Evolutionary conservation across 2,113 vertebrate species (phyloP), one percentile per base, ranked within the genome.

Genomic region (Phycodurus eques): DNA sequence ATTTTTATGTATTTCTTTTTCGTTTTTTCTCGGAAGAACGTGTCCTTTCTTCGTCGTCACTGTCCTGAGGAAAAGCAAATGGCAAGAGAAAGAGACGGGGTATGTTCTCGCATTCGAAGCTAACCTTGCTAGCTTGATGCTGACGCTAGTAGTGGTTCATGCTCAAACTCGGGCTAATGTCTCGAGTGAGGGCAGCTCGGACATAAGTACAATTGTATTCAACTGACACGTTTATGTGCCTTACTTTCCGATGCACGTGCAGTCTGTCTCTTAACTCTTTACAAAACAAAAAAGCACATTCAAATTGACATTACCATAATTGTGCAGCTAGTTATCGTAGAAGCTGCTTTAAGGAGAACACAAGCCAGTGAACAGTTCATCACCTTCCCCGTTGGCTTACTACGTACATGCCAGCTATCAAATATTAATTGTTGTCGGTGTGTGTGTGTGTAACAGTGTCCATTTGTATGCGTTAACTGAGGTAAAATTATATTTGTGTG

Each of bases 71-170:
- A 78, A 83, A 75, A 82, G 82, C 78, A 73, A 78, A 47, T 31
- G 66, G 85, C 88, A 85, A 73, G 85, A 87, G 86, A 87, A 83
- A 3, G 6, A 39, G 35, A 39, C 35, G 89, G 90, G 90, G 90
- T 92, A 89, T 27, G 90, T 87, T 84, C 76, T 77, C 71, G 75
- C 73, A 78, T 65, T 77, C 81, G 17, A 33, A 73, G 89, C 85
- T 84, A 85, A 77, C 76, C 67, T 44, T 70, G 80, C 72, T 87
- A 87, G 78, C 85, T 71, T 78, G 64, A 61, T 75, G 86, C 88
- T 88, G 87, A 78, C 71, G 64, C 35, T 84, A 43, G 17, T 39
- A 33, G 35, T 69, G 77, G 78, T 81, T 86, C 72, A 46, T 22
- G 27, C 27, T 83, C 67, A 57, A 6, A 22, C 62, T 78, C 66